A percentile compares a stretch with the other conserved stretches of the same genome.
phyloP scores from a whole-genome alignment of 2,797 vertebrate genomes.

The Sebastes melanostomus region DNA sequence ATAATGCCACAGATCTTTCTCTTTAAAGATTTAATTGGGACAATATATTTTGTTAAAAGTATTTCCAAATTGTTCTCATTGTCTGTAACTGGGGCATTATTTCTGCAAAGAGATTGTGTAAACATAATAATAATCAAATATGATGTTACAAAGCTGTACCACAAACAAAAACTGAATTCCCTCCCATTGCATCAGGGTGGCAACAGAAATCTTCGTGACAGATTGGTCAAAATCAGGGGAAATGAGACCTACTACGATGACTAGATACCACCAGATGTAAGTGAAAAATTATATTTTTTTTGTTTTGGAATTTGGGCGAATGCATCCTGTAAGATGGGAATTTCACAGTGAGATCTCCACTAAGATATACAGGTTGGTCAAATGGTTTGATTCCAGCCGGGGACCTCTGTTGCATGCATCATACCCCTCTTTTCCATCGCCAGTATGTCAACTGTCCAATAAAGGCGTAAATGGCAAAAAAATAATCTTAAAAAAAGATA shows the following conservation, averaged over 20 bases:
- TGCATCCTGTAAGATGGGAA: background rate
- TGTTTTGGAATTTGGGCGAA: background rate
- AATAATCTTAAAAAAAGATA: background rate
- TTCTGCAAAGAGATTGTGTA: background rate
- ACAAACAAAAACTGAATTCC: background rate
- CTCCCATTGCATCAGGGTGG: no score
- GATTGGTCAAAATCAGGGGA: background rate
- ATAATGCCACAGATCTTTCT: background rate
- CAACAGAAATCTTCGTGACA: background rate
- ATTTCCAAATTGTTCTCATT: background rate
- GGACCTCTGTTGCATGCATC: background rate
- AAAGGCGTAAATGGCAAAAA: background rate
- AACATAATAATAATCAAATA: no score
- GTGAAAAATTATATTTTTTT: background rate
- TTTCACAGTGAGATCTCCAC: background rate
- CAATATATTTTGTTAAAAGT: background rate
- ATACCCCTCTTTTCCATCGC: background rate
- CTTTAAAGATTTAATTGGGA: background rate
- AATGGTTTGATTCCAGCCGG: background rate
- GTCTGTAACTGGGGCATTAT: background rate
- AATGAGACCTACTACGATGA: background rate
- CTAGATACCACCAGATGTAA: background rate
- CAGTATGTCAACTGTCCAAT: background rate
- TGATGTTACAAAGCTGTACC: background rate
- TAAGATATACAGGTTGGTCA: background rate